Evolutionary conservation across 2,888 invertebrate species (phyloP).

Genomic region (Drosophila testacea): DNA sequence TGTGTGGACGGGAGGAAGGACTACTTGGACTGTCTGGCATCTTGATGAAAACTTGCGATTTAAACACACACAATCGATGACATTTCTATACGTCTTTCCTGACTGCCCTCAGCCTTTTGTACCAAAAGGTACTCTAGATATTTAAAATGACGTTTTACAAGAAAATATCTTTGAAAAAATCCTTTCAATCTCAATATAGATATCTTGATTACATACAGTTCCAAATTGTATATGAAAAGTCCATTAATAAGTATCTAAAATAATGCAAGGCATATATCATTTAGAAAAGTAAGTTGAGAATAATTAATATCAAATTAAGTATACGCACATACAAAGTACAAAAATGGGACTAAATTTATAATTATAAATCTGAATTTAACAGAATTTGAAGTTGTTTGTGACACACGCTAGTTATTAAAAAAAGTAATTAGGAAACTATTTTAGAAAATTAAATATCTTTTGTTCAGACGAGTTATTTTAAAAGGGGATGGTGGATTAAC

Average conservation of each 20-base stretch:
- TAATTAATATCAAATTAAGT: not conserved
- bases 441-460: too few species aligned
- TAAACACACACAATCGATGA: conserved; percentile 16
- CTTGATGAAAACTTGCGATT: conserved; percentile 23
- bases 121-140: not conserved
- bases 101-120: not conserved
- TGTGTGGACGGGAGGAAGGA: not conserved
- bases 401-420: too few species aligned
- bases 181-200: not conserved
- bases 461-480: too few species aligned
- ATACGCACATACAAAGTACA: not conserved
- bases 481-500: too few species aligned
- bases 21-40: conserved; percentile 28
- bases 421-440: too few species aligned
- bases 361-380: too few species aligned
- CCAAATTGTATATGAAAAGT: too few species aligned
- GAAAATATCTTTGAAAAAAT: not conserved
- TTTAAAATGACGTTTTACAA: not conserved
- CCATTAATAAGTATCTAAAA: too few species aligned
- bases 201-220: too few species aligned
- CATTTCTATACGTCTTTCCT: not conserved
- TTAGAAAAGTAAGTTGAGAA: not conserved
- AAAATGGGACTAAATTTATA: too few species aligned
- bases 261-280: not conserved
- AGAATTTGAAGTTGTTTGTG: too few species aligned